Evolutionary conservation across 2,888 invertebrate species (phyloP), one percentile per base, ranked within the genome.

Genomic region (Ophioninae sp.): DNA sequence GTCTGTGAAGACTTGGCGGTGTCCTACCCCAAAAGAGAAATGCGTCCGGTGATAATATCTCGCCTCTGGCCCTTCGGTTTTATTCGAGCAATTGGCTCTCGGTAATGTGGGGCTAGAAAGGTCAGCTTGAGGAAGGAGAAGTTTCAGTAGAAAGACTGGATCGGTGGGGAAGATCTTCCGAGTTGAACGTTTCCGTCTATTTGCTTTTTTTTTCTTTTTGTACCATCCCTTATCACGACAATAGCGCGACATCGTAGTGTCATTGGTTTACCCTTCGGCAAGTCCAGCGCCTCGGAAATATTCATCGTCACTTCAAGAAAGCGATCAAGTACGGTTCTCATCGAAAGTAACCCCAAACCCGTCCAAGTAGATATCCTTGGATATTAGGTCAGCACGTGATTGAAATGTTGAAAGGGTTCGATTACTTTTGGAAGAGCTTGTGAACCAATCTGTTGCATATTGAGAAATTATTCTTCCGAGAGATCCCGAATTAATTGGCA

Each of bases 41-140:
- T 64, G 63, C 30, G 13, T 51, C 13, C 74, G 7, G 22, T 51
- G 74, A 74, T 74, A 63, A 61, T 51, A 64, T 74, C 74, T 64
- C 41, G 23, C 23, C 17, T 13, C 7, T 63, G 61, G 22, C 56
- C 59, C 37, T 41, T 39, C 59, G 20, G 22, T 41, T 59, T 73
- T 61, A 61, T 73, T 23, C 41, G 41, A 61, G 22, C 41, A 61
- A 73, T 73, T 61, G 41, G 41, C 23, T 23, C n/a, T 13, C 23
- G 61, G 44, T 22, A 63, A 63, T 61, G 59, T 22, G 51, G 17
- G 23, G 44, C 61, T 61, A 13, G 41, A 73, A 61, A 73, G 61
- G 59, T 73, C 61, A 73, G n/a, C 41, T 73, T 61, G 23, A 22
- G 44, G 44, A n/a, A 8, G 41, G 30, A 64, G 37, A 30, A 63